Percentiles rank a stretch among this genome's conserved stretches.
These are phyloP conservation scores for Crematogaster levior DNA, from an alignment of 2,888 invertebrate genomes.

Conservation along the genomic window DNA sequence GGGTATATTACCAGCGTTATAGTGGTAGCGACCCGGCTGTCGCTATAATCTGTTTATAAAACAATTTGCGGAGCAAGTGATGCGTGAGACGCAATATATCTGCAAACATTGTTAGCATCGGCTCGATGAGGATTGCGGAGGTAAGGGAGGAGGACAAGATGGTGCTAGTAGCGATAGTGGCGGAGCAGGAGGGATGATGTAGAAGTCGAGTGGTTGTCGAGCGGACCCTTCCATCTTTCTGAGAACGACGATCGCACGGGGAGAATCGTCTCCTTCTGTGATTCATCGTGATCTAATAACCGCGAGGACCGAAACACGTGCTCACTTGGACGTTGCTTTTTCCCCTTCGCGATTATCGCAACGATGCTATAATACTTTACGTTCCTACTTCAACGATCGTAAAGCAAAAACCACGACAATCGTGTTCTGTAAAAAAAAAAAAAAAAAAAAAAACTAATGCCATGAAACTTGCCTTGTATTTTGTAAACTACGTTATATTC, in stretches of 20 bases:
- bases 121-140: constrained; percentile 84
- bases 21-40: constrained; percentile 85
- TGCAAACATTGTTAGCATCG: constrained; percentile 86
- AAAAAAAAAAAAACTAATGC: too few relatives aligned
- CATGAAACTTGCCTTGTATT: background rate
- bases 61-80: constrained; percentile 92
- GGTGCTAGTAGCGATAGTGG: constrained; percentile 59
- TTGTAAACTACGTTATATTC: background rate
- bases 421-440: too few relatives aligned
- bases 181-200: constrained; percentile 27
- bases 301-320: constrained; percentile 48
- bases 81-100: constrained; percentile 88
- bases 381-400: background rate
- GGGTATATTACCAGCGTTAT: constrained; percentile 77
- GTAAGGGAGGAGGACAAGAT: constrained; percentile 73
- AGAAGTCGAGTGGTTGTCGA: constrained; percentile 54
- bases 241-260: constrained; percentile 41
- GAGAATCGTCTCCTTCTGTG: constrained; percentile 66
- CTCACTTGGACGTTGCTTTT: constrained; percentile 25
- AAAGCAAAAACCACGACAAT: background rate
- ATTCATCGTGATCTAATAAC: constrained; percentile 77
- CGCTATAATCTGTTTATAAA: constrained; percentile 93
- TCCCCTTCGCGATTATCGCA: constrained; percentile 26
- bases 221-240: constrained; percentile 61
- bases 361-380: constrained; percentile 48